A percentile compares a stretch with the other conserved stretches of the same genome.
Evolutionary conservation across 2,888 invertebrate genomes (phyloP).

Genomic region (Amorpha juglandis): DNA sequence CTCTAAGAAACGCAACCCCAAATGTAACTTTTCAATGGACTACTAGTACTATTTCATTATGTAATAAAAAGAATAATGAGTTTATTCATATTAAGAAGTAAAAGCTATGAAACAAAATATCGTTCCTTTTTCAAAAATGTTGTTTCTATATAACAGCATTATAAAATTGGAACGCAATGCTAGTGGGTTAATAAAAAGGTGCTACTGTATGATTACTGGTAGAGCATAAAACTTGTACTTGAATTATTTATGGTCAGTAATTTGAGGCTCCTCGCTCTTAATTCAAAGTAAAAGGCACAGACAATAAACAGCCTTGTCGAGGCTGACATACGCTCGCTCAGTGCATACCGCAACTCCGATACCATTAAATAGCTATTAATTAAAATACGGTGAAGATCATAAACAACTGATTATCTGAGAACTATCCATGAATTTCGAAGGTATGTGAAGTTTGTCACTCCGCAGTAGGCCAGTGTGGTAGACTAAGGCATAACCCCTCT

Average conservation of each 20-base stretch:
- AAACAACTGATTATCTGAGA: too few species aligned
- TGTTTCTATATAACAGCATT: slow-evolving; percentile 5
- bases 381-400: too few species aligned
- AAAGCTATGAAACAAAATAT: background rate
- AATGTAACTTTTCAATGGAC: too few species aligned
- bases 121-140: background rate
- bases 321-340: slow-evolving; percentile 55
- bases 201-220: slow-evolving; percentile 51
- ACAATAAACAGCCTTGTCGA: slow-evolving; percentile 62
- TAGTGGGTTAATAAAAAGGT: slow-evolving; percentile 36
- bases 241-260: slow-evolving; percentile 69
- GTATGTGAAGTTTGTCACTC: too few species aligned
- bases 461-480: too few species aligned
- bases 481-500: too few species aligned
- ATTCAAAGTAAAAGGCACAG: slow-evolving; percentile 72
- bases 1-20: too few species aligned
- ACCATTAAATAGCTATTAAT: too few species aligned
- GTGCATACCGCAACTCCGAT: slow-evolving; percentile 29
- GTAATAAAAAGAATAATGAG: too few species aligned
- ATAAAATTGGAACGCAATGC: slow-evolving; percentile 36
- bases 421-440: too few species aligned
- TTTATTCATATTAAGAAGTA: too few species aligned
- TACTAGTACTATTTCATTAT: too few species aligned
- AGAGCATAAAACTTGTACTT: slow-evolving; percentile 59
- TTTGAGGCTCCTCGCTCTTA: slow-evolving; percentile 62